phyloP scores from a whole-genome alignment of 37 sponge, comb jelly and placozoan genomes.

The Bolinopsis microptera region DNA sequence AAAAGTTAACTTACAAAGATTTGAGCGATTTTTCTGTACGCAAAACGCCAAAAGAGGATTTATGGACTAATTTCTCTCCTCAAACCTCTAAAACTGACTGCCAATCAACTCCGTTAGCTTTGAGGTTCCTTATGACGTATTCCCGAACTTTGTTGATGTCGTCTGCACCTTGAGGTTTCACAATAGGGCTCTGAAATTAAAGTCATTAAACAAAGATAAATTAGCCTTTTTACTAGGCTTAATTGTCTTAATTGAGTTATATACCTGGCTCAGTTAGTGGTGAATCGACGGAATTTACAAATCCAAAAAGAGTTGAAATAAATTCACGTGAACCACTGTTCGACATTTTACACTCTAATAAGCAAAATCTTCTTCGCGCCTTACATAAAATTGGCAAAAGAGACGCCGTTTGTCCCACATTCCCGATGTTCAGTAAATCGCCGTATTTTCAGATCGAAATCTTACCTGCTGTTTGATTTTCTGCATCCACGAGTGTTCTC shows the following conservation, averaged over 20 bases:
- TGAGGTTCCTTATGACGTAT: slow-evolving; percentile 35
- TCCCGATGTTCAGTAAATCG: not conserved
- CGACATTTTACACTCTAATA: not conserved
- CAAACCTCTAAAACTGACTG: slow-evolving; percentile 43
- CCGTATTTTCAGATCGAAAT: not conserved
- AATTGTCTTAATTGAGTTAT: too few relatives aligned
- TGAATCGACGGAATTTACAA: too few relatives aligned
- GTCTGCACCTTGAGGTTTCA: not conserved
- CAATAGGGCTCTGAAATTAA: slow-evolving; percentile 8
- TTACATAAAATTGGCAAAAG: slow-evolving; percentile 20
- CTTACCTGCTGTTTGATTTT: slow-evolving; percentile 40
- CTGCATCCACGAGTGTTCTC: slow-evolving; percentile 67
- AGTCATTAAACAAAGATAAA: too few relatives aligned
- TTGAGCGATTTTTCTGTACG: too few relatives aligned
- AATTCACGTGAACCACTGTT: not conserved
- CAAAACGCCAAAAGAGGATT: too few relatives aligned
- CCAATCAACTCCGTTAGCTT: slow-evolving; percentile 48
- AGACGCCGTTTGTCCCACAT: not conserved
- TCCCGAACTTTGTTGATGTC: slow-evolving; percentile 19
- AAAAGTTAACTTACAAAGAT: too few relatives aligned
- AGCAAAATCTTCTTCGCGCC: not conserved
- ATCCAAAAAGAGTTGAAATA: too few relatives aligned
- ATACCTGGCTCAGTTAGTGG: too few relatives aligned
- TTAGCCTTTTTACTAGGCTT: too few relatives aligned
- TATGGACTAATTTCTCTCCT: too few relatives aligned